phyloP scores from a whole-genome alignment of 2,888 invertebrate genomes.

The Calliopum simillimum region DNA sequence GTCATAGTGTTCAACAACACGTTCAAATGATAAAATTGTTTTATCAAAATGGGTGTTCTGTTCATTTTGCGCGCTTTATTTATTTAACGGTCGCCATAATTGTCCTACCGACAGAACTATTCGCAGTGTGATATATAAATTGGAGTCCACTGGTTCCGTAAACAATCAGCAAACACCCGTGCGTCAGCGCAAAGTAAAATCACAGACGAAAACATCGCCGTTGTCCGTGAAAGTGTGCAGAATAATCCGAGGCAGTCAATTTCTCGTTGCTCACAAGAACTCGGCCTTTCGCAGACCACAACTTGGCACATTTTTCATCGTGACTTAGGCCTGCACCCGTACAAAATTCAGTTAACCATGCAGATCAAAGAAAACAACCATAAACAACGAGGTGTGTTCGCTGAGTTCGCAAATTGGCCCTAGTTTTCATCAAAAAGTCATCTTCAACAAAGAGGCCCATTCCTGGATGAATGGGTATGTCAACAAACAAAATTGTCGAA shows the following conservation, averaged over 20 bases:
- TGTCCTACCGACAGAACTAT: too few relatives aligned
- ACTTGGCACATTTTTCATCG: conserved; percentile 15
- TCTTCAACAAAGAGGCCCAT: too few relatives aligned
- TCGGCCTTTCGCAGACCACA: conserved; percentile 24
- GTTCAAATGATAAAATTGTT: too few relatives aligned
- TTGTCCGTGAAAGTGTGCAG: conserved; percentile 15
- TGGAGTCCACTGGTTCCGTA: conserved; percentile 17
- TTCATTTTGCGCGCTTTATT: too few relatives aligned
- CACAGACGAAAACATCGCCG: conserved; percentile 21
- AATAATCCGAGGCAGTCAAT: conserved; percentile 18
- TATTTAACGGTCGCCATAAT: too few relatives aligned
- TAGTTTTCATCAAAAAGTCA: too few relatives aligned
- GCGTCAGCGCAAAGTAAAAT: conserved; percentile 17
- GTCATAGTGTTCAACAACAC: too few relatives aligned
- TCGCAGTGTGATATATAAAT: conserved; percentile 4
- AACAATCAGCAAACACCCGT: conserved; percentile 19
- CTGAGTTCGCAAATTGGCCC: background rate
- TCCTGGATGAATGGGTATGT: too few relatives aligned
- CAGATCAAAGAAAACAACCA: background rate
- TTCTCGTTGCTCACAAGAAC: conserved; percentile 18
- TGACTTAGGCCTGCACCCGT: conserved; percentile 32
- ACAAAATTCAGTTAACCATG: background rate
- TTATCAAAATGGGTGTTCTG: too few relatives aligned
- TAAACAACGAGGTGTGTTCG: background rate
- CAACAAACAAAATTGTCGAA: too few relatives aligned